Evolutionary conservation across 2,888 invertebrate species (phyloP), one percentile per base, ranked within the genome.

Genomic region (Trichopoda pennipes): DNA sequence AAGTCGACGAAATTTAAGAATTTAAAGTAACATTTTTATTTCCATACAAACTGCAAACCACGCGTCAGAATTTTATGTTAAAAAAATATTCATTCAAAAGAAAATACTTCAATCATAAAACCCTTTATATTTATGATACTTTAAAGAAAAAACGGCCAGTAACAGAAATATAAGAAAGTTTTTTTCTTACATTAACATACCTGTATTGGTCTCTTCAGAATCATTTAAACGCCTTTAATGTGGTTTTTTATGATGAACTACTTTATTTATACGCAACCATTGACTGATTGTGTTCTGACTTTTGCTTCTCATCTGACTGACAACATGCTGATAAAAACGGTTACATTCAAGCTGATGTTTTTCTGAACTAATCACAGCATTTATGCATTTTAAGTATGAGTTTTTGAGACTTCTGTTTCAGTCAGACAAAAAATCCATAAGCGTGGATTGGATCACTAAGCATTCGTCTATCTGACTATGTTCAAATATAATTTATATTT

Each of bases 401-500:
- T 76, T 82, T 79, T 82, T 72, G 16, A 68, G 73, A 82, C 82
- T 82, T 82, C 79, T 82, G 78, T 82, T 79, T 75, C 16, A 76
- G 32, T 56, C 35, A 56, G n/a, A 28, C 21, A 6, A 56, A 56
- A n/a, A 64, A 69, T 68, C 49, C 49, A 49, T n/a, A 70, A 70
- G 63, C 70, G 55, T 70, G 77, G 77, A 49, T 70, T 47, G 32
- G 58, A 58, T 58, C 58, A 68, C 56, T 47, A 35, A 49, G 10
- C 63, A 61, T 47, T 19, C 51, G 60, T 19, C 58, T 19, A 3
- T 53, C 53, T 23, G 19, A 10, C 21, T 16, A 47, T n/a, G 17
- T 23, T 74, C 23, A 47, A 35, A 35, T 60, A 28, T 9, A 42
- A 42, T 14, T 60, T n/a, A 51, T 42, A 42, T 14, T 60, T n/a